Evolutionary conservation across 2,888 invertebrate genomes (phyloP).

Genomic region (Creontiades dilutus): DNA sequence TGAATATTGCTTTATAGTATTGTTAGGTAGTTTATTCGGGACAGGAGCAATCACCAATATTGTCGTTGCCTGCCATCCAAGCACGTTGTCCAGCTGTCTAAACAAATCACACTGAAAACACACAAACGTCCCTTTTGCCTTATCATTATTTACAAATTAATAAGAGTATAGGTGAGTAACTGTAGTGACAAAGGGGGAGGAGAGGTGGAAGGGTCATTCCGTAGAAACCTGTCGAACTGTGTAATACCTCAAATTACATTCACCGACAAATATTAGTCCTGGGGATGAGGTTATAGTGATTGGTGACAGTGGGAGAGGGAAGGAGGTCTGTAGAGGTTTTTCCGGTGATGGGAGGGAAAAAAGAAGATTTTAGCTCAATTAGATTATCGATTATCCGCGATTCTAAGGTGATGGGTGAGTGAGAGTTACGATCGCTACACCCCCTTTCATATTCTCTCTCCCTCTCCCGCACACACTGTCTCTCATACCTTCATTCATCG

Average conservation of each 20-base stretch:
- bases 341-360: neutral
- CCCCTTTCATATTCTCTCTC: neutral
- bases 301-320: neutral
- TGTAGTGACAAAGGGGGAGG: neutral
- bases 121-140: neutral
- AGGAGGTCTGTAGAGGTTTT: no score
- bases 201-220: neutral
- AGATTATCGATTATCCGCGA: constrained; percentile 31
- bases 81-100: neutral
- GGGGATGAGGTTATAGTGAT: neutral
- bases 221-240: constrained; percentile 29
- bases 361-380: constrained; percentile 46
- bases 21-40: no score
- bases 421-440: neutral
- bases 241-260: constrained; percentile 40
- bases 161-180: neutral
- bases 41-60: neutral
- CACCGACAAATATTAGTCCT: constrained; percentile 44
- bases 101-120: constrained; percentile 24
- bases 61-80: neutral
- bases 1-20: no score
- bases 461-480: neutral
- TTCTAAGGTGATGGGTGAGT: neutral
- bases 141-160: constrained; percentile 39
- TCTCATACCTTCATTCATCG: neutral